phyloP scores from a whole-genome alignment of 2,797 vertebrate species.

The Pipistrellus nathusii region DNA sequence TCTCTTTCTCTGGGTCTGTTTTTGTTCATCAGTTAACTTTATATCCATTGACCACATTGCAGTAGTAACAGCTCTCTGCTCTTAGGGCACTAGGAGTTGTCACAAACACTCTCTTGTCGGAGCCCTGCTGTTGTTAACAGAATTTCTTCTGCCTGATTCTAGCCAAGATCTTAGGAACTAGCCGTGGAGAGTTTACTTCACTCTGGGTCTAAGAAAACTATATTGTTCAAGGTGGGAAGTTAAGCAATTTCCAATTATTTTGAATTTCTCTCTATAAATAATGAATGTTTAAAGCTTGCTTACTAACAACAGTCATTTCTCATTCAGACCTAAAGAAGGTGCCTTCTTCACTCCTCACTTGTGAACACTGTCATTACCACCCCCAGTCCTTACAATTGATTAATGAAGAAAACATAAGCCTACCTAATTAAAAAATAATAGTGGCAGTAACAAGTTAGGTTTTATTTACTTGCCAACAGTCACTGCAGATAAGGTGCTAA shows the following conservation, averaged over 20 bases:
- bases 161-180: background rate
- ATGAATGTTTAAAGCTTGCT: slow-evolving; percentile 2
- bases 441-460: background rate
- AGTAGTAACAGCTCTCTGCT: background rate
- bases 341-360: background rate
- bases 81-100: background rate
- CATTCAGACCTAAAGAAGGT: slow-evolving; percentile 9
- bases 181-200: background rate
- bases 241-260: slow-evolving; percentile 2
- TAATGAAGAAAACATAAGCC: background rate
- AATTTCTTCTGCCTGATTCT: background rate
- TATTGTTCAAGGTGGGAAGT: background rate
- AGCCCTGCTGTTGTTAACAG: background rate
- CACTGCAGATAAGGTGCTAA: slow-evolving; percentile 5
- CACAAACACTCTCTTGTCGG: background rate
- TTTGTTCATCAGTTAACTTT: no score
- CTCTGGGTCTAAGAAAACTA: background rate
- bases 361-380: background rate
- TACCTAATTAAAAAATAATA: background rate
- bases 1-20: no score
- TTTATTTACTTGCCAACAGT: slow-evolving; percentile 24
- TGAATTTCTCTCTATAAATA: background rate
- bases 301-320: background rate
- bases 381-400: background rate
- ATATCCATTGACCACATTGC: background rate